Base-by-base conservation (phyloP, 2,888 invertebrate genomes). In the Psylliodes chrysocephalus region DNA sequence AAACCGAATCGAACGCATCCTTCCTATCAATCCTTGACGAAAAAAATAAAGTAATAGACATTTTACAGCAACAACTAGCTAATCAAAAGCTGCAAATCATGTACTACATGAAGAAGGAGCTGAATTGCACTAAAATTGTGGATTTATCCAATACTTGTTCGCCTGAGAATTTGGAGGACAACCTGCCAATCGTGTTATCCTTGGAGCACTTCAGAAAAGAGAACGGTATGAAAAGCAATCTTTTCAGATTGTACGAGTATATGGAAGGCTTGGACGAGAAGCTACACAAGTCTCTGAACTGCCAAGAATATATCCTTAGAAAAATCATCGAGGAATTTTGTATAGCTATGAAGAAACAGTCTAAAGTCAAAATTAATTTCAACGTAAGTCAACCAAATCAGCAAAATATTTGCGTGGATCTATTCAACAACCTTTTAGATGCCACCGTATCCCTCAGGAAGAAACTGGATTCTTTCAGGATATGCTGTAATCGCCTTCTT, bases 21-120 rank as follows among this genome's bases (percentile, higher is more conserved):
- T 63, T 74, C 10, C 59, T 75, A 35, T 66, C 71, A n/a, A 69
- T 78, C 12, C 38, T 79, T 42, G 78, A 79, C 22, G 77, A 79
- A 46, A 79, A 80, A 67, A 79, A 79, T 52, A 73, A 68, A 57
- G 64, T 67, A 6, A 79, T 80, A 14, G 67, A 65, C 7, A 62
- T 49, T 22, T 63, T 79, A n/a, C 71, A 73, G 59, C 71, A 72
- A 17, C 78, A 78, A 66, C 25, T 78, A 8, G 70, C 74, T 42
- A 79, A 78, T 51, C 80, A 80, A 56, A 78, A 79, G 66, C 54
- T 72, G 19, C 80, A 80, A 61, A 62, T 80, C 33, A 67, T 71
- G 17, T 79, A 76, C 67, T 80, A 80, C 60, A 66, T 79, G 12
- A 72, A 74, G 30, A 77, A 69, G 55, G 74, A 72, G 12, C 63